Conservation (phyloP, 2,888 invertebrate genomes). For the Amorpha juglandis region DNA sequence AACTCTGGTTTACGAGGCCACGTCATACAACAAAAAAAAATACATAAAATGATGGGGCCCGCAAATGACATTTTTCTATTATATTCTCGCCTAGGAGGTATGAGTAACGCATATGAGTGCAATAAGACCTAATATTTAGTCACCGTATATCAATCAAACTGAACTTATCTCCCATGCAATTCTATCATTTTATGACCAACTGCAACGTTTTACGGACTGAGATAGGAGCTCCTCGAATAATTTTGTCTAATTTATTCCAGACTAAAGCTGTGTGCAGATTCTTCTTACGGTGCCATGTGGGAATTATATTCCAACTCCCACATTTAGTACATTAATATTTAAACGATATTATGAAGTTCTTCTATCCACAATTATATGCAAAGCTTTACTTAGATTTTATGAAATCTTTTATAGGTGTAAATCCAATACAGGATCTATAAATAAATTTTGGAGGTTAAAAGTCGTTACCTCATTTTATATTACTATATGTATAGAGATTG, state of each 20-base stretch:
- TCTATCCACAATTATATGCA: slow-evolving; percentile 1
- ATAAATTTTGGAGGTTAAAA: slow-evolving; percentile 1
- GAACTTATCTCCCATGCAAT: too few relatives aligned
- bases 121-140: too few relatives aligned
- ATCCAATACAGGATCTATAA: neutral
- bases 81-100: too few relatives aligned
- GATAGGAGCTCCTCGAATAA: neutral
- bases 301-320: slow-evolving; percentile 8
- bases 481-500: neutral
- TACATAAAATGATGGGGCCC: too few relatives aligned
- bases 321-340: slow-evolving; percentile 15
- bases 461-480: neutral
- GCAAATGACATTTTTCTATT: too few relatives aligned
- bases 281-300: slow-evolving; percentile 1
- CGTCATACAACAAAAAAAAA: too few relatives aligned
- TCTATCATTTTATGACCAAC: neutral
- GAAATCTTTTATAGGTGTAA: neutral
- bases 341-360: slow-evolving; percentile 14
- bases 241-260: neutral
- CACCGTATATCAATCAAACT: too few relatives aligned
- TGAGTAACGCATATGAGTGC: too few relatives aligned
- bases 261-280: neutral
- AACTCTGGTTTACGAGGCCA: too few relatives aligned
- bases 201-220: neutral
- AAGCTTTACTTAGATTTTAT: slow-evolving; percentile 9